These are phyloP conservation scores for Leucoraja erinaceus DNA, from an alignment of 2,113 vertebrate genomes.

Conservation along the genomic window DNA sequence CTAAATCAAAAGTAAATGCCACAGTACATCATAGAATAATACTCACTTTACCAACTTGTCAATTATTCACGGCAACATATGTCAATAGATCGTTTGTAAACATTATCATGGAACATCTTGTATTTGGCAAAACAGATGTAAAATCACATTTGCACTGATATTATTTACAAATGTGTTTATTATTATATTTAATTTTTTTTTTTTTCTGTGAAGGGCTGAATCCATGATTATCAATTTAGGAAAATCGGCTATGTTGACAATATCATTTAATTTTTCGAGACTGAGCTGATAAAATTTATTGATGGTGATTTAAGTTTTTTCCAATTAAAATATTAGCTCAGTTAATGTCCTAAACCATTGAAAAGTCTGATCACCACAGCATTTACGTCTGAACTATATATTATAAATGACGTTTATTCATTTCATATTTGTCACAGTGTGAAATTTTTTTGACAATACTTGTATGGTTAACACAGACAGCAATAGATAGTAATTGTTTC, in stretches of 20 bases:
- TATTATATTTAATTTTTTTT: not conserved
- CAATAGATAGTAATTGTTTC: no score
- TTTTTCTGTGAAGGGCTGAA: not conserved
- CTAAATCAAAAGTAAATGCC: no score
- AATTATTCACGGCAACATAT: not conserved
- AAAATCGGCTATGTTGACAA: not conserved
- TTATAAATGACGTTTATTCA: constrained; percentile 1
- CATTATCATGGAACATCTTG: not conserved
- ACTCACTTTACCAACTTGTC: not conserved
- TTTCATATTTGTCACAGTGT: not conserved
- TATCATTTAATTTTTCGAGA: not conserved
- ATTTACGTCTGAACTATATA: not conserved
- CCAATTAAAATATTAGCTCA: not conserved
- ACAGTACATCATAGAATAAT: no score
- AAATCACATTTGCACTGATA: no score
- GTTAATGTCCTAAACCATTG: not conserved
- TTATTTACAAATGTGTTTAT: not conserved
- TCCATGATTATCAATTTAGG: not conserved
- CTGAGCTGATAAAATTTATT: not conserved
- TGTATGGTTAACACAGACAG: no score
- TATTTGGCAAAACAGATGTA: not conserved
- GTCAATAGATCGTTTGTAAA: not conserved
- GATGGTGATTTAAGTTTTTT: not conserved
- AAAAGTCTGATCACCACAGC: not conserved
- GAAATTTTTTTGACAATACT: no score